Evolutionary conservation across 2,113 vertebrate genomes (phyloP), one percentile per base, ranked within the genome.

Genomic region (Plotosus lineatus): DNA sequence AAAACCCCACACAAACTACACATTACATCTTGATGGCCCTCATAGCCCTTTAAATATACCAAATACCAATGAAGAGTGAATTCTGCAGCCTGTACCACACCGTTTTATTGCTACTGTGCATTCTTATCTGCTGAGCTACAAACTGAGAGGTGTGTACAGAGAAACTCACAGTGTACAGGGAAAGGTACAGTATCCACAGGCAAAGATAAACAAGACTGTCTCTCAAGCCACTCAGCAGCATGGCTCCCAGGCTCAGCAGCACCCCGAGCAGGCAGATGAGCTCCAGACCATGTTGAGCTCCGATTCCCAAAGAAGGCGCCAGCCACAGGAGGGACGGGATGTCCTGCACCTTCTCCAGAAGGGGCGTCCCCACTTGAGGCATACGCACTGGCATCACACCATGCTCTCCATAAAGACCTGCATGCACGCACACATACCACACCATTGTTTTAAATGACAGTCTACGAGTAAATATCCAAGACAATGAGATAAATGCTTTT

Each of bases 331-430:
- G 85, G 0, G 94, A 94, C 4, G 95, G 95, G 0, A 68, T 31
- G 23, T 92, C 93, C 78, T 79, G 86, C 1, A 95, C 78, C 76
- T 92, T 94, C 78, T 93, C 91, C 92, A 90, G 90, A 10, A 91
- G 86, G 2, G 91, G 86, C 56, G 90, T 90, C 42, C 92, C 92
- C 0, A 82, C 86, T 0, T 88, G 78, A 0, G 91, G 89, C 28
- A 95, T 86, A 28, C 92, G 90, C 0, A 93, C 94, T 0, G 95
- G 94, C 0, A 93, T 85, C 81, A 96, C 89, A 3, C 95, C 95
- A 2, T 94, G 89, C 0, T 89, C 78, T 0, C 95, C 95, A 31
- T 94, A 95, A 0, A 96, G 89, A 12, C 95, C 95, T 96, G 86
- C 56, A 9, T 65, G 21, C 31, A 69, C 23, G 55, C 42, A 74